Evolutionary conservation across 1,140 invertebrate species (phyloP).

Genomic region (Aphelenchoides besseyi): DNA sequence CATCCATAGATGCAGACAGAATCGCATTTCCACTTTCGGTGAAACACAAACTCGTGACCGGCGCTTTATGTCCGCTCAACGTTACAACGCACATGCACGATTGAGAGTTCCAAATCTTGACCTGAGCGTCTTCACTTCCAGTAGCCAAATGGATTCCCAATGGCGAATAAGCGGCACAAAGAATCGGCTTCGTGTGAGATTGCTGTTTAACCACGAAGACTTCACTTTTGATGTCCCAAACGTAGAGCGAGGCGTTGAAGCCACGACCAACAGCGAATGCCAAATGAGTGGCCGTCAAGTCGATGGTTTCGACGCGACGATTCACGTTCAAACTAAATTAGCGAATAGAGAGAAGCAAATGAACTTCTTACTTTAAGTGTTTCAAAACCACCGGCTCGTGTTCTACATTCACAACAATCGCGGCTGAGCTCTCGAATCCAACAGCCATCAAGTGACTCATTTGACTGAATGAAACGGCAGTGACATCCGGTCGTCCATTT

Average conservation of each 20-base stretch:
- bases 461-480: not conserved
- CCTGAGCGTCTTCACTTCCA: slow-evolving; percentile 44
- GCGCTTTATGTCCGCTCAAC: slow-evolving; percentile 41
- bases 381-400: slow-evolving; percentile 1
- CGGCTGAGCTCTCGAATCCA: slow-evolving; percentile 7
- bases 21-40: slow-evolving; percentile 49
- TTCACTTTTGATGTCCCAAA: slow-evolving; percentile 52
- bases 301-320: slow-evolving; percentile 21
- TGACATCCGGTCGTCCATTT: slow-evolving; percentile 17
- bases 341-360: not conserved
- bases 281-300: slow-evolving; percentile 37
- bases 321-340: slow-evolving; percentile 10
- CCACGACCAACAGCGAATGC: slow-evolving; percentile 44
- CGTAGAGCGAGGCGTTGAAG: slow-evolving; percentile 33
- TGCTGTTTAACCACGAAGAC: slow-evolving; percentile 50
- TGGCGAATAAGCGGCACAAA: slow-evolving; percentile 43
- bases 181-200: slow-evolving; percentile 45
- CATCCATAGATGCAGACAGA: slow-evolving; percentile 44
- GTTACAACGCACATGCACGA: slow-evolving; percentile 48
- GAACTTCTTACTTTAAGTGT: slow-evolving; percentile 15
- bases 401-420: not conserved
- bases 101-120: slow-evolving; percentile 44
- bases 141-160: slow-evolving; percentile 40
- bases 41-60: slow-evolving; percentile 42
- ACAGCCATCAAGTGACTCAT: not conserved